These are phyloP conservation scores for Cavia porcellus DNA, from an alignment of 2,113 vertebrate genomes.

Conservation along the genomic window DNA sequence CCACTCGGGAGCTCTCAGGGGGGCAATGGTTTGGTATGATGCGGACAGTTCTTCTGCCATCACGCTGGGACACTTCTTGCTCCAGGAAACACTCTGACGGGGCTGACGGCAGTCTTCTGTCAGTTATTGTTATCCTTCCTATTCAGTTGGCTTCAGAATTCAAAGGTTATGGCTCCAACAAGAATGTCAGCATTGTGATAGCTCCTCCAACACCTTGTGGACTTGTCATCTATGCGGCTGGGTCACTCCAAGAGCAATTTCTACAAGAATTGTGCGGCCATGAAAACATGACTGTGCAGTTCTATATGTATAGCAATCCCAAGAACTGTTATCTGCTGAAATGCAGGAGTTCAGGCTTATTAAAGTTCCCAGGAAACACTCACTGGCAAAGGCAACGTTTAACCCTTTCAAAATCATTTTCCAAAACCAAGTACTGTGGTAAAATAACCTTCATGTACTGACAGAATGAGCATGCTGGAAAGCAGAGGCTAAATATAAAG, in stretches of 20 bases:
- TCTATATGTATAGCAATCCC: constrained; percentile 25
- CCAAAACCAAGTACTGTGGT: not conserved
- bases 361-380: constrained; percentile 72
- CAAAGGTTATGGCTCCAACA: constrained; percentile 83
- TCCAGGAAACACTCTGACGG: constrained; percentile 73
- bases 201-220: not conserved
- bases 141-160: constrained; percentile 82
- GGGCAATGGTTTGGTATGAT: constrained; percentile 78
- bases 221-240: not conserved
- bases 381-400: constrained; percentile 31
- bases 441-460: not conserved
- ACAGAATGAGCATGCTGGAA: not conserved
- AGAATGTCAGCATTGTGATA: not conserved
- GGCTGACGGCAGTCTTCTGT: constrained; percentile 85
- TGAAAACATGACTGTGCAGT: constrained; percentile 8
- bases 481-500: not conserved
- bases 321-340: constrained; percentile 37
- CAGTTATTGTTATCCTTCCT: constrained; percentile 80
- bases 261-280: constrained; percentile 32
- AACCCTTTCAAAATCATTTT: constrained; percentile 64
- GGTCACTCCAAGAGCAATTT: constrained; percentile 35
- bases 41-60: constrained; percentile 79
- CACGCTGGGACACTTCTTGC: constrained; percentile 76
- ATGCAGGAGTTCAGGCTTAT: constrained; percentile 65
- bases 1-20: constrained; percentile 76